A percentile compares a stretch with the other conserved stretches of the same genome.
Evolutionary conservation across 1,140 invertebrate genomes (phyloP).

Genomic region (Ladona fulva): DNA sequence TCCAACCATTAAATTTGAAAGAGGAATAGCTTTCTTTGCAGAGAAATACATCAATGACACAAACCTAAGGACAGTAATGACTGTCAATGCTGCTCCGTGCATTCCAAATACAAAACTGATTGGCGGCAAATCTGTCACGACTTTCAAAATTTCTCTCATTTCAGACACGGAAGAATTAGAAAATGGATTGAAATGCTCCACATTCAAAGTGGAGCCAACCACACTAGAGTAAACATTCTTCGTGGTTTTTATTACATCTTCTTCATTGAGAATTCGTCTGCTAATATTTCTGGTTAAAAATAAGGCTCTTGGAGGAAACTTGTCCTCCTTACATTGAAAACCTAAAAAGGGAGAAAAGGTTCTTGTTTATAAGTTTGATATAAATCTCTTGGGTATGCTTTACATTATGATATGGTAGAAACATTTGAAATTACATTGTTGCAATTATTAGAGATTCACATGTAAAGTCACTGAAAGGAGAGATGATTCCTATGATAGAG

Average conservation of each 20-base stretch:
- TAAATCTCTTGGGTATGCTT: too few relatives aligned
- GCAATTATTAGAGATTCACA: too few relatives aligned
- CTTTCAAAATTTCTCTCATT: constrained; percentile 13
- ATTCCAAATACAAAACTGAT: constrained; percentile 32
- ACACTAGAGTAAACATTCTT: background rate
- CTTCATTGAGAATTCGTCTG: constrained; percentile 42
- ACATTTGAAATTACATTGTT: too few relatives aligned
- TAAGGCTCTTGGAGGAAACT: constrained; percentile 22
- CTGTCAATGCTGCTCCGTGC: constrained; percentile 31
- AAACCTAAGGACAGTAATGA: background rate
- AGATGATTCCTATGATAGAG: too few relatives aligned
- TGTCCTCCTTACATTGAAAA: background rate
- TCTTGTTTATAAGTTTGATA: too few relatives aligned
- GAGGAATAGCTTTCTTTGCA: too few relatives aligned
- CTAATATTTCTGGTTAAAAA: constrained; percentile 38
- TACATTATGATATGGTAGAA: too few relatives aligned
- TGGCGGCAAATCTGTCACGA: constrained; percentile 28
- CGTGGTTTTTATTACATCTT: constrained; percentile 29
- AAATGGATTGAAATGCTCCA: background rate
- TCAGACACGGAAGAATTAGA: constrained; percentile 12
- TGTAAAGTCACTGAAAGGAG: too few relatives aligned
- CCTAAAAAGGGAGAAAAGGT: background rate
- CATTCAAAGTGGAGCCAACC: background rate
- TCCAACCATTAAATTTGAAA: too few relatives aligned
- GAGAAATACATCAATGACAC: background rate